phyloP scores from a whole-genome alignment of 2,888 invertebrate species.

The Synanthedon tipuliformis region DNA sequence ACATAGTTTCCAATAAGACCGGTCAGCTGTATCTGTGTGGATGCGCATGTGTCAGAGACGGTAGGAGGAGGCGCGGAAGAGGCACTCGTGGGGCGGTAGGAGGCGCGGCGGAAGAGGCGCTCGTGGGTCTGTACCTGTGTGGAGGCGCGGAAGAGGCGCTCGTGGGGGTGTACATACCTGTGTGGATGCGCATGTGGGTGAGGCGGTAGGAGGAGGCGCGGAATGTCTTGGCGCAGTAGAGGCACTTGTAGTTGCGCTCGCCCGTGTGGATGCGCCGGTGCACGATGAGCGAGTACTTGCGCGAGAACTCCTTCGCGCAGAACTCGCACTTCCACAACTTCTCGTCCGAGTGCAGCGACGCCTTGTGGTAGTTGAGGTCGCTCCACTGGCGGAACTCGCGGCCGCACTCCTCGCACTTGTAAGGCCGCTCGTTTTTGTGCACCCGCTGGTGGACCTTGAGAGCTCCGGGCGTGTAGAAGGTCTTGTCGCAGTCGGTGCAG shows the following conservation, averaged over 20 bases:
- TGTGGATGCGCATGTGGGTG: slow-evolving; percentile 86
- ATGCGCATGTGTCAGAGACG: slow-evolving; percentile 85
- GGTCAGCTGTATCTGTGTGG: slow-evolving; percentile 75
- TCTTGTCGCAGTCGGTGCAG: slow-evolving; percentile 84
- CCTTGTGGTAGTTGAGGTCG: slow-evolving; percentile 87
- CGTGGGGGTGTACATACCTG: slow-evolving; percentile 70
- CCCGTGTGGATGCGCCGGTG: slow-evolving; percentile 89
- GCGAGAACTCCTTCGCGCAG: slow-evolving; percentile 88
- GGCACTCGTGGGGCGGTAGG: too few relatives aligned
- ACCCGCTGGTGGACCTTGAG: slow-evolving; percentile 84
- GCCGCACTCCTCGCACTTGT: slow-evolving; percentile 83
- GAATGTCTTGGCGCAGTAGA: slow-evolving; percentile 85
- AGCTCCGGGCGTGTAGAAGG: slow-evolving; percentile 85
- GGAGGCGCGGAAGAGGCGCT: too few relatives aligned
- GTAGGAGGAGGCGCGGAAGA: slow-evolving; percentile 65
- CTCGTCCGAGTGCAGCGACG: slow-evolving; percentile 82
- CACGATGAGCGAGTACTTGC: slow-evolving; percentile 87
- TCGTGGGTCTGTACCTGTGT: too few relatives aligned
- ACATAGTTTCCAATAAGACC: too few relatives aligned
- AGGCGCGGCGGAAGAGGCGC: background rate
- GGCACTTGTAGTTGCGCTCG: slow-evolving; percentile 88
- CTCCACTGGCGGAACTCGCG: slow-evolving; percentile 88
- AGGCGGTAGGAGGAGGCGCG: slow-evolving; percentile 87
- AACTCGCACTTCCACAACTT: slow-evolving; percentile 90
- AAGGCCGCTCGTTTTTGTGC: slow-evolving; percentile 88